Evolutionary conservation across 2,888 invertebrate genomes (phyloP).

Genomic region (Campaea margaritaria): DNA sequence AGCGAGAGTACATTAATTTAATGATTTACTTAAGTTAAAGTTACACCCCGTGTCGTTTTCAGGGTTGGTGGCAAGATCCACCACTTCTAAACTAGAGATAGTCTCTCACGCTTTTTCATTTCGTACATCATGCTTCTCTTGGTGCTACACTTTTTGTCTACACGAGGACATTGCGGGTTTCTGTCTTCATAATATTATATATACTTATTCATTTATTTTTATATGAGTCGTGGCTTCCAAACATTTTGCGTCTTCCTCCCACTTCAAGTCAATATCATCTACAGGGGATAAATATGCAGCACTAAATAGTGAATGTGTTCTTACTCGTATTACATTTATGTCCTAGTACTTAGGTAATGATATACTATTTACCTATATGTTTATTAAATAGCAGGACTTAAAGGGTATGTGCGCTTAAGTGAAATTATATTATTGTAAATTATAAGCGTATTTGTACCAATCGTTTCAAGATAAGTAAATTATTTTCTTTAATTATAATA

Average conservation of each 20-base stretch:
- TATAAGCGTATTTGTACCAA: no score
- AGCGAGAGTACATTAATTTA: slow-evolving; percentile 45
- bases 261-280: slow-evolving; percentile 20
- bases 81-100: neutral
- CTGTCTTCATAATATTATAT: no score
- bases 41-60: slow-evolving; percentile 32
- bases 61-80: slow-evolving; percentile 25
- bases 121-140: neutral
- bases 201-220: neutral
- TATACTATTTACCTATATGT: neutral
- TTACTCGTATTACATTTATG: no score
- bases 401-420: slow-evolving; percentile 17
- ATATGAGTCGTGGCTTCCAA: neutral
- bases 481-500: no score
- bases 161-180: no score
- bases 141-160: neutral
- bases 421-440: neutral
- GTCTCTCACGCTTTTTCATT: neutral
- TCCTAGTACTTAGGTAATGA: no score
- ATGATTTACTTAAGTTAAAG: slow-evolving; percentile 6
- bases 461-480: no score
- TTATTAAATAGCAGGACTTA: neutral
- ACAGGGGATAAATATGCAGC: slow-evolving; percentile 10
- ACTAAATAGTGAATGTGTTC: neutral
- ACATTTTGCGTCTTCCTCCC: slow-evolving; percentile 9